Base-by-base conservation (phyloP, 2,113 vertebrate species). In the Mus pahari region DNA sequence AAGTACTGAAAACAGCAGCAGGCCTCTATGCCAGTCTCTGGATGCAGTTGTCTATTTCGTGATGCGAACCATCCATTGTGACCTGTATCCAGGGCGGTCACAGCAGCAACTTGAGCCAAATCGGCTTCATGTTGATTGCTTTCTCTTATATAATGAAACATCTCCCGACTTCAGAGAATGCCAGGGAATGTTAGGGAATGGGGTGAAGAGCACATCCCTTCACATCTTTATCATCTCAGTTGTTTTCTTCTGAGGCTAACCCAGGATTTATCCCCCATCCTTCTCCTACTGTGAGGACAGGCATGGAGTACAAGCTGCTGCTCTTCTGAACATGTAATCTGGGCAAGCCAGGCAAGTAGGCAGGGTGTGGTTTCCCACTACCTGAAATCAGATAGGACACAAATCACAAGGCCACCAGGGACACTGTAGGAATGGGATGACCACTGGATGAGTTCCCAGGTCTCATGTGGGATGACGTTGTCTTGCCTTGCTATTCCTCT, bases 341-440 rank as follows among this genome's bases (percentile, higher is more conserved):
- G 70, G 66, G 9, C 6, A 33, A 92, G 70, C 7, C 19, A 58
- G 17, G 42, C 50, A 14, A 5, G 5, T 17, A 39, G 68, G 50
- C 12, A 62, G 58, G 20, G 1, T 9, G 0, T 77, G 19, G 3
- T 66, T 58, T n/a, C 24, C 42, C n/a, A 19, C 26, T 70, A 48
- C 16, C 42, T 5, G 4, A 75, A n/a, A 68, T 50, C 64, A 17
- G 13, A 4, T 74, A 33, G n/a, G 11, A 2, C 39, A 12, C 28
- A 64, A 45, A 19, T 4, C 45, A 50, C 33, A 42, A 5, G 31
- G 36, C 4, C 0, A 1, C 48, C 8, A 22, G 42, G n/a, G 28
- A 26, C 11, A 1, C 11, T 48, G 2, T 1, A 58, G 33, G 39
- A 19, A 5, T 16, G 1, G 2, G 17, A 24, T 0, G 19, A 39